Evolutionary conservation across 2,888 invertebrate genomes (phyloP).

Genomic region (Balanococcus diminutus): DNA sequence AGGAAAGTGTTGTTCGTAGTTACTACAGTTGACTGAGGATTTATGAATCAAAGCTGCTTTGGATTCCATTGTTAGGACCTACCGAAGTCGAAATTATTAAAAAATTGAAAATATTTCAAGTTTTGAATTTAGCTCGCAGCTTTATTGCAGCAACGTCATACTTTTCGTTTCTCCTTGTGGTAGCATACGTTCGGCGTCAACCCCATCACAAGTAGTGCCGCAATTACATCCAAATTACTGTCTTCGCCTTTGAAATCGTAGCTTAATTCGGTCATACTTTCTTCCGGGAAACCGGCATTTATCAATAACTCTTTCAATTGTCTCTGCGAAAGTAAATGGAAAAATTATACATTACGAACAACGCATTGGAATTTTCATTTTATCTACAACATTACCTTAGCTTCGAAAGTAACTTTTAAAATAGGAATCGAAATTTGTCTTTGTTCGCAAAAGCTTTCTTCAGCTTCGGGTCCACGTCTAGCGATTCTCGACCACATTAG

Average conservation of each 20-base stretch:
- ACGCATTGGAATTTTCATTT: not conserved
- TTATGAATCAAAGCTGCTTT: constrained; percentile 95
- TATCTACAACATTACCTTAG: constrained; percentile 68
- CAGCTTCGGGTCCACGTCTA: constrained; percentile 69
- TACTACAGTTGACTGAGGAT: constrained; percentile 93
- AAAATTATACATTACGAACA: not conserved
- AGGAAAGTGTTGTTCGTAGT: constrained; percentile 80
- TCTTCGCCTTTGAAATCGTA: constrained; percentile 74
- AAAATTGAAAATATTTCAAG: too few species aligned
- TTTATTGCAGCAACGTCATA: too few species aligned
- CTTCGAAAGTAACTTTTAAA: constrained; percentile 88
- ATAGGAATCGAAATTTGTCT: constrained; percentile 89
- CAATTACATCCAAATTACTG: constrained; percentile 75
- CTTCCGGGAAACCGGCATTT: constrained; percentile 87
- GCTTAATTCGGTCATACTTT: constrained; percentile 75
- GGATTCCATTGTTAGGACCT: constrained; percentile 92
- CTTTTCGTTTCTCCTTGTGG: constrained; percentile 94
- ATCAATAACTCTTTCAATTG: constrained; percentile 73
- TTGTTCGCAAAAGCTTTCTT: constrained; percentile 85
- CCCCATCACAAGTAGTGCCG: constrained; percentile 86
- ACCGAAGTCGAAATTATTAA: constrained; percentile 55
- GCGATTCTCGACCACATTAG: constrained; percentile 70
- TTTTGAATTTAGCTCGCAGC: too few species aligned
- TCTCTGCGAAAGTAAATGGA: constrained; percentile 62
- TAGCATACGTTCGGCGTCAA: constrained; percentile 96